Conservation (phyloP, 2,797 vertebrate genomes). For the Pachyuromys duprasi region DNA sequence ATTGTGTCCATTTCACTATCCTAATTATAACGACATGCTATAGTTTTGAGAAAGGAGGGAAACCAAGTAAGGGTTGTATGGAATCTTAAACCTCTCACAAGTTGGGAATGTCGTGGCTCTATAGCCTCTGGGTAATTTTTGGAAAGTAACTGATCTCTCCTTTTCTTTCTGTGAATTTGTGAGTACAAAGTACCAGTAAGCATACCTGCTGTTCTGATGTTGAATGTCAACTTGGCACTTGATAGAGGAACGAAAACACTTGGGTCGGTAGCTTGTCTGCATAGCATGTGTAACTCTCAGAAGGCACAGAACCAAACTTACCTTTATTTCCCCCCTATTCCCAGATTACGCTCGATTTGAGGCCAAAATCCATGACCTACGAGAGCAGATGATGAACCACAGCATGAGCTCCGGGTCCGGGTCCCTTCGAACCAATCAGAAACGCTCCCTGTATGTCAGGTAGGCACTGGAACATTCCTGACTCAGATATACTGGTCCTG, state of each 20-base stretch:
- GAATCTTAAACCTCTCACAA: not conserved
- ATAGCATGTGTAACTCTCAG: not conserved
- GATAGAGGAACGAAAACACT: not conserved
- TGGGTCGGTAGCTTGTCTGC: not conserved
- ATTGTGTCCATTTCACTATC: not conserved
- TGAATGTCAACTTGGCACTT: not conserved
- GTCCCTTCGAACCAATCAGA: constrained; percentile 97
- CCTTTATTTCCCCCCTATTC: constrained; percentile 68
- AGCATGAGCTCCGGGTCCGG: constrained; percentile 99
- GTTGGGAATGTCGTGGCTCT: not conserved
- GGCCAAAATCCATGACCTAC: constrained; percentile 99
- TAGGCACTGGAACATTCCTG: constrained; percentile 79
- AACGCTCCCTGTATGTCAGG: constrained; percentile 98
- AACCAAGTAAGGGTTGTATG: not conserved
- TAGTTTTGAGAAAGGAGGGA: not conserved
- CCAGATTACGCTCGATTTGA: constrained; percentile 98
- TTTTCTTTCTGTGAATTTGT: not conserved
- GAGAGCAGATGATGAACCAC: constrained; percentile 99
- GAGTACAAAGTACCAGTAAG: not conserved
- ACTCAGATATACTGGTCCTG: not conserved
- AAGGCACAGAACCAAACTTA: constrained; percentile 43
- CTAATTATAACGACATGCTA: not conserved
- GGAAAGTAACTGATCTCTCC: constrained; percentile 12
- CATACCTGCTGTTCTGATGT: not conserved
- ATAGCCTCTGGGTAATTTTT: not conserved